A percentile compares a stretch with the other conserved stretches of the same genome.
Conservation (phyloP, 2,888 invertebrate species). For the Rhyacophila evoluta region DNA sequence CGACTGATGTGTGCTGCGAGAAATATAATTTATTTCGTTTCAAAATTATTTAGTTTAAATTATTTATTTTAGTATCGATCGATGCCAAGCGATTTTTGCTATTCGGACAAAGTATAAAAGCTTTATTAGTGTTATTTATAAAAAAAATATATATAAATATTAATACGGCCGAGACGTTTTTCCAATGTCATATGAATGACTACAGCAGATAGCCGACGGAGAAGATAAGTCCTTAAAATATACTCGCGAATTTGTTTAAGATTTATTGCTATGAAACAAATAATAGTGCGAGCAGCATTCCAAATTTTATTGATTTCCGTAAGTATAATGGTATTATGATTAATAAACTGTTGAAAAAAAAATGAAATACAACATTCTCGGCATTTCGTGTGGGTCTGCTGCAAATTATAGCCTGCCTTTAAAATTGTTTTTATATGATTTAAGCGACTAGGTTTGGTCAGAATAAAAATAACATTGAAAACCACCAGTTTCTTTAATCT, state of each 20-base stretch:
- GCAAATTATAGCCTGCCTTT: neutral
- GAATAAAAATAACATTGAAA: neutral
- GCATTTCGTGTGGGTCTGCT: neutral
- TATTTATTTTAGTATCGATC: conserved; percentile 3
- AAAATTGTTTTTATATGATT: neutral
- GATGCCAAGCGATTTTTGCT: conserved; percentile 6
- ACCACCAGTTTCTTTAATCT: neutral
- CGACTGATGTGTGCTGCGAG: neutral
- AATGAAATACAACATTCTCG: neutral
- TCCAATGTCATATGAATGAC: conserved; percentile 11
- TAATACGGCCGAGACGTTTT: neutral
- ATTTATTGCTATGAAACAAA: neutral
- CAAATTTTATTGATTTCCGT: conserved; percentile 10
- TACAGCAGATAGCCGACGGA: neutral
- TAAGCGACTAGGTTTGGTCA: conserved; percentile 36
- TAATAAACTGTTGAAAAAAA: neutral
- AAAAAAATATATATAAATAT: neutral
- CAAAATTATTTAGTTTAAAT: neutral
- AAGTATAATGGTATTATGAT: neutral
- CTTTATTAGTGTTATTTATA: neutral
- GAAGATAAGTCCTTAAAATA: neutral
- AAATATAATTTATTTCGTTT: neutral
- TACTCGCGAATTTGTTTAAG: neutral
- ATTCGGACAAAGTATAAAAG: neutral
- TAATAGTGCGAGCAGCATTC: neutral